phyloP scores from a whole-genome alignment of 2,888 invertebrate species.

The Athalia circularis region DNA sequence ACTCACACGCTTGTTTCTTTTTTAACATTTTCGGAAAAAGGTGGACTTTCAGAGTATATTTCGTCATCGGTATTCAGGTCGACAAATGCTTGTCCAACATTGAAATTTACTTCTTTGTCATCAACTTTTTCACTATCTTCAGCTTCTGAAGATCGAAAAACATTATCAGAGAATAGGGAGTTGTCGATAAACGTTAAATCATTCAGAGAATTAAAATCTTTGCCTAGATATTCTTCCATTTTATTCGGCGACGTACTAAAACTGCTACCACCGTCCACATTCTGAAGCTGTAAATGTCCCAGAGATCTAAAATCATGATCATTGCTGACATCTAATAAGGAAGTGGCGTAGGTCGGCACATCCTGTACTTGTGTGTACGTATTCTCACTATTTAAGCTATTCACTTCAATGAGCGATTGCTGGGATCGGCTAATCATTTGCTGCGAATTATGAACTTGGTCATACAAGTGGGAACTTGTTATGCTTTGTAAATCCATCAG shows the following conservation, averaged over 20 bases:
- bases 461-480: conserved; percentile 58
- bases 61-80: conserved; percentile 53
- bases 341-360: conserved; percentile 36
- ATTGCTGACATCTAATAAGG: conserved; percentile 55
- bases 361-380: conserved; percentile 48
- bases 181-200: conserved; percentile 58
- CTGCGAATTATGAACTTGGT: conserved; percentile 57
- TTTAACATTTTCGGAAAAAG: conserved; percentile 59
- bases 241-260: conserved; percentile 43
- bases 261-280: conserved; percentile 42
- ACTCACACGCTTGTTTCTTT: conserved; percentile 71
- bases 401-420: conserved; percentile 56
- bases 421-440: conserved; percentile 57
- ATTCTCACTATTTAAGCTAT: conserved; percentile 59
- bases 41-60: conserved; percentile 53
- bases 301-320: conserved; percentile 52
- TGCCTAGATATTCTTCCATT: conserved; percentile 50
- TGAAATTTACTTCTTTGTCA: conserved; percentile 53
- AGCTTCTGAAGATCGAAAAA: conserved; percentile 52
- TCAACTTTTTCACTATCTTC: conserved; percentile 54
- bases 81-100: conserved; percentile 50
- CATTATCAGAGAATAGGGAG: conserved; percentile 52
- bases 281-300: conserved; percentile 50
- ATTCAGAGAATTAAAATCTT: conserved; percentile 60
- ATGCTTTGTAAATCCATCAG: conserved; percentile 60